Evolutionary conservation across 1,140 invertebrate species (phyloP).

Genomic region (Plodia interpunctella): DNA sequence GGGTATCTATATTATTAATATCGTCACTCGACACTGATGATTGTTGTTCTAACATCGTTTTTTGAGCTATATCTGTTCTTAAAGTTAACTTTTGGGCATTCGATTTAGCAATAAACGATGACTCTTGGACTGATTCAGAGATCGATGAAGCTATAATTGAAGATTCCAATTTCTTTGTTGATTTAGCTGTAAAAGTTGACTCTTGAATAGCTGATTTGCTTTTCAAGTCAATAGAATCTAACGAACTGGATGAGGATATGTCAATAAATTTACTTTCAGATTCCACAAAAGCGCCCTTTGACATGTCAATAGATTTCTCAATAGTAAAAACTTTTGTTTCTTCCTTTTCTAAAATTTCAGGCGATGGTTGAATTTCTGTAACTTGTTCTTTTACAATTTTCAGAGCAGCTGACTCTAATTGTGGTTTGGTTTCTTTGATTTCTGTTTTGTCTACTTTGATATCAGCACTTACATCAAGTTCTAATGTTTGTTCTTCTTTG

Average conservation of each 20-base stretch:
- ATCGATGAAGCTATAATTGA: conserved; percentile 10
- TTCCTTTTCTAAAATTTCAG: neutral
- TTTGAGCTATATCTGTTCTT: conserved; percentile 14
- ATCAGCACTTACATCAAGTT: conserved; percentile 16
- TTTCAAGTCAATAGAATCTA: neutral
- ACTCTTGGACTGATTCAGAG: conserved; percentile 19
- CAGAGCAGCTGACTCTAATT: conserved; percentile 40
- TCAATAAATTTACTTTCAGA: conserved; percentile 4
- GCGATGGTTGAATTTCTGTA: conserved; percentile 19
- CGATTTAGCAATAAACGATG: conserved; percentile 21
- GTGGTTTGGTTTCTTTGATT: conserved; percentile 5
- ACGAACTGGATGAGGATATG: conserved; percentile 4
- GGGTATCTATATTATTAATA: conserved; percentile 24
- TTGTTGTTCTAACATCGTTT: conserved; percentile 17
- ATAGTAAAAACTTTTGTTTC: conserved; percentile 7
- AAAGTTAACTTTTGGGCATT: conserved; percentile 15
- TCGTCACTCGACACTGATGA: conserved; percentile 22
- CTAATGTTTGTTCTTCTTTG: conserved; percentile 19
- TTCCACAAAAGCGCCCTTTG: neutral
- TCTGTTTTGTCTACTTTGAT: conserved; percentile 15
- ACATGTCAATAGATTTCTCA: conserved; percentile 7
- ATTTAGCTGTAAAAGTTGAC: conserved; percentile 23
- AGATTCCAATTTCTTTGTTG: conserved; percentile 7
- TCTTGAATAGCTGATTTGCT: conserved; percentile 18
- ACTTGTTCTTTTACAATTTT: conserved; percentile 43